phyloP scores from a whole-genome alignment of 2,113 vertebrate species.

The Copsychus sechellarum region DNA sequence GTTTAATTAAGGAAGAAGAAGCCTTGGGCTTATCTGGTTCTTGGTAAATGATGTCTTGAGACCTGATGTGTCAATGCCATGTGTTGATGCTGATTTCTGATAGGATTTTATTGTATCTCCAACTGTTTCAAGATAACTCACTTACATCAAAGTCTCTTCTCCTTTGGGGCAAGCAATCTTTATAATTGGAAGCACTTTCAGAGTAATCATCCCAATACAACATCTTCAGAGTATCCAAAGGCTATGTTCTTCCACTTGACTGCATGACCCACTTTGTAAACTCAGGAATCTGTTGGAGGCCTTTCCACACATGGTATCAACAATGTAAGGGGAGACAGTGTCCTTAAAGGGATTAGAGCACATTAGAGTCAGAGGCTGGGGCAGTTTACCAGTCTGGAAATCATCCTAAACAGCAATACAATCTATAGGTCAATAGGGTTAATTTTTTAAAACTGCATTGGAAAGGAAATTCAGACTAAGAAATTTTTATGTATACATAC shows the following conservation, averaged over 20 bases:
- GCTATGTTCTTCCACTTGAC: not conserved
- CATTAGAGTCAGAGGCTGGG: not conserved
- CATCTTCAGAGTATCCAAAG: not conserved
- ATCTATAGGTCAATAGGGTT: not conserved
- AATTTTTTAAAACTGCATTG: not conserved
- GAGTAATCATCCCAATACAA: not conserved
- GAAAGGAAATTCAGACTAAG: not conserved
- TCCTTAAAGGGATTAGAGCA: not conserved
- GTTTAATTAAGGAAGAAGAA: not conserved
- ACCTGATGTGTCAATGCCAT: not conserved
- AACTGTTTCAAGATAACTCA: not conserved
- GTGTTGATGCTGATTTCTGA: not conserved
- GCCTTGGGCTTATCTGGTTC: not conserved
- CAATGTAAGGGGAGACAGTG: fast-evolving
- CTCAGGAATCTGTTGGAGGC: not conserved
- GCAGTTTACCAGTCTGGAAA: not conserved
- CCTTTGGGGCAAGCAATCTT: not conserved
- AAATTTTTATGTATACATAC: not conserved
- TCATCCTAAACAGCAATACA: not conserved
- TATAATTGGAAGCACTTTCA: not conserved
- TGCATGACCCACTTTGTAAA: not conserved
- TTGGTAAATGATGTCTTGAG: not conserved
- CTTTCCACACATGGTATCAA: not conserved
- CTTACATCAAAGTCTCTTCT: not conserved
- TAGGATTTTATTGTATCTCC: not conserved